Percentiles rank a stretch among this genome's conserved stretches.
Conservation (phyloP, 2,888 invertebrate genomes). For the Loripinus fragilis region DNA sequence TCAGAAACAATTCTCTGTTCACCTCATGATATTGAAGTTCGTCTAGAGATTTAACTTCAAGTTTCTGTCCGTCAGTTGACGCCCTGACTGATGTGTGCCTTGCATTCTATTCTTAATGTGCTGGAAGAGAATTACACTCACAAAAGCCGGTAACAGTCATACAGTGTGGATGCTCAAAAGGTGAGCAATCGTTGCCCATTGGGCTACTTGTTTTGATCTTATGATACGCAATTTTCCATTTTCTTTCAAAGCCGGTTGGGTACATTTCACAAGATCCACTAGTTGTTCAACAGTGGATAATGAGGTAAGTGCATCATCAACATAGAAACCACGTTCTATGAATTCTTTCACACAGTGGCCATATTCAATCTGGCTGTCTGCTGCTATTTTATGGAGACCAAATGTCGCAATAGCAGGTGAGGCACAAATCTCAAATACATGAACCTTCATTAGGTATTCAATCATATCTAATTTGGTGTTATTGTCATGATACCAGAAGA, state of each 20-base stretch:
- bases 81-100: too few species aligned
- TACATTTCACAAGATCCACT: constrained; percentile 39
- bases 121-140: too few species aligned
- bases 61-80: too few species aligned
- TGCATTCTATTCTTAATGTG: too few species aligned
- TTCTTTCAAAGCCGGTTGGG: constrained; percentile 19
- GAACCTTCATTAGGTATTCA: constrained; percentile 32
- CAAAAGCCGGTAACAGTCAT: too few species aligned
- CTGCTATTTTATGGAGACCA: constrained; percentile 35
- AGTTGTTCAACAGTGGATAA: constrained; percentile 23
- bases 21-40: too few species aligned
- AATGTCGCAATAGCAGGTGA: constrained; percentile 54
- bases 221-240: constrained; percentile 46
- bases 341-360: constrained; percentile 38
- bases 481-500: constrained; percentile 46
- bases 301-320: constrained; percentile 57
- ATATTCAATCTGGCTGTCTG: background rate
- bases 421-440: constrained; percentile 11
- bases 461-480: constrained; percentile 22
- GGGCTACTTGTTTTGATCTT: constrained; percentile 53
- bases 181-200: too few species aligned
- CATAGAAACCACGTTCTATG: constrained; percentile 54
- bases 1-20: too few species aligned
- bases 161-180: too few species aligned
- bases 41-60: too few species aligned